Conservation (phyloP, 2,888 invertebrate species). For the Nudaria mundana region DNA sequence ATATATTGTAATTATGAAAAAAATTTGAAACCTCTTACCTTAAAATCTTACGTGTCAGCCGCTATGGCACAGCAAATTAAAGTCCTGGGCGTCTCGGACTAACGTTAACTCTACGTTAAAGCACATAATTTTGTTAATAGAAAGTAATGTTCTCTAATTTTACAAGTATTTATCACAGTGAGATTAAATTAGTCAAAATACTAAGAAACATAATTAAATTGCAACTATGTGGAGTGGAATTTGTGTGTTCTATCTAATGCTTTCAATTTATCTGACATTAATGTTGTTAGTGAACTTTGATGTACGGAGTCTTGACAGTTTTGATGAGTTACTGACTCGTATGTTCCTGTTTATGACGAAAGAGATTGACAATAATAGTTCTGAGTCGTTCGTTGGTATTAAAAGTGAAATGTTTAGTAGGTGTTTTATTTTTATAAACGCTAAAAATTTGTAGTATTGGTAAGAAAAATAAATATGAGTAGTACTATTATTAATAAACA, state of each 20-base stretch:
- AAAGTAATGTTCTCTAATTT: background rate
- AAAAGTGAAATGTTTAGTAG: background rate
- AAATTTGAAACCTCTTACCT: too few species aligned
- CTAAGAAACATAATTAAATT: background rate
- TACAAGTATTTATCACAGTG: background rate
- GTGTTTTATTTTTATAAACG: too few species aligned
- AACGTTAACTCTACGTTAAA: too few species aligned
- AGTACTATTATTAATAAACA: too few species aligned
- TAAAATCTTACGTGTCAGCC: too few species aligned
- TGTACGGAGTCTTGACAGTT: background rate
- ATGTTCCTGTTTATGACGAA: constrained; percentile 1
- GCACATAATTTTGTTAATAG: too few species aligned
- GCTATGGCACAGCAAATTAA: too few species aligned
- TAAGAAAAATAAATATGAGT: too few species aligned
- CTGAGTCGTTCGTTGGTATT: background rate
- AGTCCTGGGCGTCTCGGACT: too few species aligned
- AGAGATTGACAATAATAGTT: background rate
- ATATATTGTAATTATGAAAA: too few species aligned
- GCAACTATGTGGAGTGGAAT: background rate
- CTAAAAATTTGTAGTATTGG: too few species aligned
- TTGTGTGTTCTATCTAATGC: too few species aligned
- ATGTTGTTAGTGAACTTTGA: background rate
- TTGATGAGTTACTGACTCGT: background rate
- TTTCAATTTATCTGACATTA: background rate
- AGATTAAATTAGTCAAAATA: background rate